phyloP scores from a whole-genome alignment of 2,113 vertebrate species.

The Myrmecophaga tridactyla region DNA sequence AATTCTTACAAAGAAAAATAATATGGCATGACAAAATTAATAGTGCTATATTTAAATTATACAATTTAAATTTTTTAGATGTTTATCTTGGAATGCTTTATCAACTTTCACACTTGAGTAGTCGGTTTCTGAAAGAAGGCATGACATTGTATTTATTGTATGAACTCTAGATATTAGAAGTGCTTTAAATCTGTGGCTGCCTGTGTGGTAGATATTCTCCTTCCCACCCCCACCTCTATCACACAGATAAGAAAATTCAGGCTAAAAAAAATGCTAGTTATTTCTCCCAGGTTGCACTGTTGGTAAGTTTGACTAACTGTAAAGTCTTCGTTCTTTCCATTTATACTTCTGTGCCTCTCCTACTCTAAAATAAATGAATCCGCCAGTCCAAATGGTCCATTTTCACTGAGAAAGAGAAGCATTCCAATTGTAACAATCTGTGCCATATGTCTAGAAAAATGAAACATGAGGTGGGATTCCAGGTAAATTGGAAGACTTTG shows the following conservation, averaged over 20 bases:
- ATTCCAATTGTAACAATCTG: neutral
- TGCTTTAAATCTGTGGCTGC: neutral
- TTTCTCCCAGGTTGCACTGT: neutral
- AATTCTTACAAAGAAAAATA: neutral
- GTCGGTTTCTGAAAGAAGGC: neutral
- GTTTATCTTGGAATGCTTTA: neutral
- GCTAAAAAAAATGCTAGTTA: neutral
- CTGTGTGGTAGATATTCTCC: neutral
- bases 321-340: constrained; percentile 30
- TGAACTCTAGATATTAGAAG: neutral
- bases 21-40: neutral
- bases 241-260: neutral
- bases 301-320: neutral
- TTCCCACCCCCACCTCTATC: neutral
- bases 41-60: neutral
- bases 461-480: constrained; percentile 26
- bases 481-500: constrained; percentile 31
- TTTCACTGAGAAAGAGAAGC: constrained; percentile 15
- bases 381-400: neutral
- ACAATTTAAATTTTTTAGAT: neutral
- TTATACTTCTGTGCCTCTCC: neutral
- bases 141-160: neutral
- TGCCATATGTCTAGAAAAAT: constrained; percentile 25
- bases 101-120: neutral
- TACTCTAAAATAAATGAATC: constrained; percentile 14